These are phyloP conservation scores for Hyles euphorbiae DNA, from an alignment of 1,140 invertebrate genomes.

Conservation along the genomic window DNA sequence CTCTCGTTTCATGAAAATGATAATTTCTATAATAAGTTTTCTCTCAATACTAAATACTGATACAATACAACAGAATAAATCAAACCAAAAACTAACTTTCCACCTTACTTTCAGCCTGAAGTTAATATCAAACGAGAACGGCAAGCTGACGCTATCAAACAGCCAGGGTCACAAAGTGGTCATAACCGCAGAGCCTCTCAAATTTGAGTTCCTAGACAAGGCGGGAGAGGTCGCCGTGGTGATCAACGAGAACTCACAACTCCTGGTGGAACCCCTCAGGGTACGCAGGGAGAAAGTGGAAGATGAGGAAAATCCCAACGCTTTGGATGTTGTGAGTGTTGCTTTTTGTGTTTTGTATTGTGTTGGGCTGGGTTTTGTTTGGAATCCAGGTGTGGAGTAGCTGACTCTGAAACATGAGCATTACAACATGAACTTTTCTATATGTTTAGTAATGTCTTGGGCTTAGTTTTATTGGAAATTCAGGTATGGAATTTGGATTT, in stretches of 20 bases:
- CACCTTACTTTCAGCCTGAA: conserved; percentile 39
- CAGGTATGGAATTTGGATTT: too few species aligned
- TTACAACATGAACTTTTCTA: too few species aligned
- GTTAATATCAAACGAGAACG: conserved; percentile 50
- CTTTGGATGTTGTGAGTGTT: conserved; percentile 42
- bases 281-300: conserved; percentile 76
- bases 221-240: conserved; percentile 85
- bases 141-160: conserved; percentile 74
- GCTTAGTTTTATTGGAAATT: neutral
- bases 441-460: neutral
- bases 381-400: neutral
- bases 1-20: too few species aligned
- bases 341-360: conserved; percentile 10
- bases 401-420: neutral
- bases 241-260: conserved; percentile 91
- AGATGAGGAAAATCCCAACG: conserved; percentile 31
- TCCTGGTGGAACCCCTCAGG: conserved; percentile 94
- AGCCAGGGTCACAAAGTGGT: conserved; percentile 83
- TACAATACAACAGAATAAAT: too few species aligned
- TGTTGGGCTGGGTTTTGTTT: neutral
- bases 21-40: too few species aligned
- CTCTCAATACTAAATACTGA: too few species aligned
- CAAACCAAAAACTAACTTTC: conserved; percentile 5
- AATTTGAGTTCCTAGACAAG: conserved; percentile 87
- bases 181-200: conserved; percentile 86